Evolutionary conservation across 2,797 vertebrate genomes (phyloP).

Genomic region (Hippopotamyrus pictus): DNA sequence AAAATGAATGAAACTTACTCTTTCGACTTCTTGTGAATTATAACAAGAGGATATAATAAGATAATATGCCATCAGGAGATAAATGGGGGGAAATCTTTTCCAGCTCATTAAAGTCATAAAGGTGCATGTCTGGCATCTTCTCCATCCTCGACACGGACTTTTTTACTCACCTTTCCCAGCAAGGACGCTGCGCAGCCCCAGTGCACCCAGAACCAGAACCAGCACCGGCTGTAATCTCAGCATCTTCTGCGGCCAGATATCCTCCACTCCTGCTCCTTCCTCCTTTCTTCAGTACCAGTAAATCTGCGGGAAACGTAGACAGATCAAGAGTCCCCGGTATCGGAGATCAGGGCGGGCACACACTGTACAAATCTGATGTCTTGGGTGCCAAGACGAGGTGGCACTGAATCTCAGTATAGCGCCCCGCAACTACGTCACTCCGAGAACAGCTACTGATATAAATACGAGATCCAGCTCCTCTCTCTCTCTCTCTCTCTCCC

Average conservation of each 20-base stretch:
- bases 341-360: conserved; percentile 25
- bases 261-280: conserved; percentile 35
- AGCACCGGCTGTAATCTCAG: conserved; percentile 45
- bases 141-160: conserved; percentile 19
- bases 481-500: background rate
- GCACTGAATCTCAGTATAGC: conserved; percentile 27
- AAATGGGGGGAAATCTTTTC: background rate
- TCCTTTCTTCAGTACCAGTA: conserved; percentile 14
- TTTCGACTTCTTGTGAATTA: background rate
- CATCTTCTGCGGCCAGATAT: conserved; percentile 44
- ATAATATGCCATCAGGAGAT: background rate
- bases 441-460: conserved; percentile 31
- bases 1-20: background rate
- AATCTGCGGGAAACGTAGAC: conserved; percentile 22
- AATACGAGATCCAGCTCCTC: conserved; percentile 9
- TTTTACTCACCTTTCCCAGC: conserved; percentile 74
- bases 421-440: conserved; percentile 57
- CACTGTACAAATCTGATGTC: conserved; percentile 4
- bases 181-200: conserved; percentile 59
- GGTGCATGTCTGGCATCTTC: background rate
- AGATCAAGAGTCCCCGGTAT: conserved; percentile 21
- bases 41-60: background rate
- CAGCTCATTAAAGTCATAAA: background rate
- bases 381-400: conserved; percentile 20
- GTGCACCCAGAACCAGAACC: conserved; percentile 56